Conservation (phyloP, 2,888 invertebrate genomes). For the Melanotus villosus region DNA sequence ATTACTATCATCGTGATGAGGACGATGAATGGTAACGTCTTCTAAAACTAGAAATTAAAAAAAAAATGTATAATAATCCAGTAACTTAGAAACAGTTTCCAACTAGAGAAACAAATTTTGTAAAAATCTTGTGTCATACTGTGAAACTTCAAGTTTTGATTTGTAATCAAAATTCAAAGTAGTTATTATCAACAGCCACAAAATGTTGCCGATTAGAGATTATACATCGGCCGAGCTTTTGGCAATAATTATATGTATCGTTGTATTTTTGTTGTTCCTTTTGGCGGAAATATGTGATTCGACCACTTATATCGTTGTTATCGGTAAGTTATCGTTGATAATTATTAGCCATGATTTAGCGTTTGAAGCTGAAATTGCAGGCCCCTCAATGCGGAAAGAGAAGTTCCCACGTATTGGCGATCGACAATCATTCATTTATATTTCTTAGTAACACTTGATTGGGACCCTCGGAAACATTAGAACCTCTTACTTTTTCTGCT, state of each 20-base stretch:
- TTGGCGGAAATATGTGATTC: slow-evolving; percentile 49
- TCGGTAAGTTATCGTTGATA: slow-evolving; percentile 40
- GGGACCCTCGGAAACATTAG: slow-evolving; percentile 51
- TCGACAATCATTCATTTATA: slow-evolving; percentile 63
- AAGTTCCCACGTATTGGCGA: slow-evolving; percentile 55
- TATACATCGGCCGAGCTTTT: slow-evolving; percentile 37
- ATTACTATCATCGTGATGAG: no score
- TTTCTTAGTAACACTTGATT: slow-evolving; percentile 51
- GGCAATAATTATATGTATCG: slow-evolving; percentile 35
- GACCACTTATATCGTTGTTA: slow-evolving; percentile 30
- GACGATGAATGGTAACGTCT: no score
- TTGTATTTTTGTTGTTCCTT: slow-evolving; percentile 41
- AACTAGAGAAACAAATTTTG: neutral
- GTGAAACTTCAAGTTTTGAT: slow-evolving; percentile 13
- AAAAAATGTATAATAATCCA: no score
- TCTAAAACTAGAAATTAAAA: no score
- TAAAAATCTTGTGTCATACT: neutral
- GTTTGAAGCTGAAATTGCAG: no score
- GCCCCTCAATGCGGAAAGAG: slow-evolving; percentile 58
- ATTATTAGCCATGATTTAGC: no score
- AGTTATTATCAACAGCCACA: neutral
- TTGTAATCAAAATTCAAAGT: slow-evolving; percentile 21
- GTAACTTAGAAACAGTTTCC: no score
- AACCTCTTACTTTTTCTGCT: slow-evolving; percentile 67
- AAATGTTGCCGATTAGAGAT: slow-evolving; percentile 36